Base-by-base conservation (phyloP, 2,888 invertebrate species). In the Dione juno region DNA sequence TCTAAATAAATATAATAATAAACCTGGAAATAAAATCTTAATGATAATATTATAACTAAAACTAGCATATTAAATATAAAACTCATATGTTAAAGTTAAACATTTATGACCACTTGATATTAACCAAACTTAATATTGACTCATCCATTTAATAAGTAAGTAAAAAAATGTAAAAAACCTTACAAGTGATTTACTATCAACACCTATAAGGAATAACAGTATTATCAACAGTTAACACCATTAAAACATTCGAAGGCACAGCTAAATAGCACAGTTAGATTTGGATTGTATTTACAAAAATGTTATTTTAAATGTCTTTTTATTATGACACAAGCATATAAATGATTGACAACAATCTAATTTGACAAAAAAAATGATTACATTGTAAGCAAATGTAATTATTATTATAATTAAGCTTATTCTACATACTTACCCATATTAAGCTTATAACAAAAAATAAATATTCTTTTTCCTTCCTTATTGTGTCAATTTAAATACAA, bases 191-290 rank as follows among this genome's bases (percentile, higher is more conserved):
- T 6, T 16, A 37, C 37, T 37, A 57, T 37, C 37, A 37, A 57
- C 54, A 57, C 35, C 37, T 54, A n/a, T 35, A 14, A 54, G n/a
- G 1, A 35, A 54, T 54, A 50, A 50, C 19, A 50, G 50, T 52
- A 21, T 21, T 14, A 53, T 53, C 8, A 7, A 28, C 7, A 2
- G 14, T 53, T 14, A n/a, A 9, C 35, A 54, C 53, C 5, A 35
- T 54, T 9, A 35, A 35, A 54, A 35, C n/a, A 54, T 3, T 54
- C n/a, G 35, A 54, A n/a, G n/a, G 8, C 8, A n/a, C 1, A 10
- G 9, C 9, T 9, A 35, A 3, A 54, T 54, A 35, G 1, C 28
- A 53, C 53, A 53, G 53, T n/a, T 28, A 54, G 1, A 8, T n/a
- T 35, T 35, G 1, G 28, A 19, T n/a, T 14, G 7, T 54, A 13